Base-by-base conservation (phyloP, 2,888 invertebrate species). In the Eupithecia tripunctaria region DNA sequence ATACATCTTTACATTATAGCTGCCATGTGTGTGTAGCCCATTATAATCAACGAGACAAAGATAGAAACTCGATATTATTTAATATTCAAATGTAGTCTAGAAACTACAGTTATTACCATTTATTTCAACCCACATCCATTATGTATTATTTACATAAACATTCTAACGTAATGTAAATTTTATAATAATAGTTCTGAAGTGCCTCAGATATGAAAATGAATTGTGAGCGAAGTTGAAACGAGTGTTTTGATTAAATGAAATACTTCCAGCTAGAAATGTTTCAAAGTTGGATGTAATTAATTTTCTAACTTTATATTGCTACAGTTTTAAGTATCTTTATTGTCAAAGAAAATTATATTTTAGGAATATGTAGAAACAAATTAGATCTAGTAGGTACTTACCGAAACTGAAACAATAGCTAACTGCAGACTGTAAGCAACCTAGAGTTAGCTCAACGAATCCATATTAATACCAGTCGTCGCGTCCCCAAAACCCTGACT, bases 221-320 rank as follows among this genome's bases (percentile, higher is more conserved):
- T 60, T 60, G 60, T 29, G 60, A 60, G 60, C 29, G 1, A 60
- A 60, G 60, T 60, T 60, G 27, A 29, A 60, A 60, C 60, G 64
- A 65, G n/a, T 41, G 25, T 65, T 41, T 65, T 65, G 38, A 65
- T 65, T 65, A 65, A 65, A 65, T 65, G 14, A 15, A 65, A 25
- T 25, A 21, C 2, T 41, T 56, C 21, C 21, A 51, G 51, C 51
- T 21, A 51, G 56, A 56, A 51, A 56, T 56, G 56, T 56, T 56
- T 21, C 56, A 56, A 56, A 21, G 21, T 51, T 51, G 10, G n/a
- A 14, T 56, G 0, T 5, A 5, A 56, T 56, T 56, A 25, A 56
- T 56, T 56, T 12, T 56, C 56, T 56, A 25, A 56, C 56, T 56
- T 56, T 25, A 14, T 56, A 56, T 56, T 25, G 25, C 25, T 25